A percentile compares a stretch with the other conserved stretches of the same genome.
Evolutionary conservation across 2,113 vertebrate genomes (phyloP).

Genomic region (Neomonachus schauinslandi): DNA sequence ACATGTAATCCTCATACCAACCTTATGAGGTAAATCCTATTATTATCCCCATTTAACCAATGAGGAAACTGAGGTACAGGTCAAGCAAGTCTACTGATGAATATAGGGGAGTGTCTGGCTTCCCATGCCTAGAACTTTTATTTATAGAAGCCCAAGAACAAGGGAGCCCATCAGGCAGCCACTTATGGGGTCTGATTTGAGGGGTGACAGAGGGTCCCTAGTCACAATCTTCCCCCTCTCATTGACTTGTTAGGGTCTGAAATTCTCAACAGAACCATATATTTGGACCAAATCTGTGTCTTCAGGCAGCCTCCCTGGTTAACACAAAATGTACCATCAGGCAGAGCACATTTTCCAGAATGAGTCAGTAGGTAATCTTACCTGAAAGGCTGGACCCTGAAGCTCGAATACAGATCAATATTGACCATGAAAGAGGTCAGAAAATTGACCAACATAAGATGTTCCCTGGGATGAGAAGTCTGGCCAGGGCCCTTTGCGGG

Average conservation of each 20-base stretch:
- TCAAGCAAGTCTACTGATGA: neutral
- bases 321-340: neutral
- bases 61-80: constrained; percentile 13
- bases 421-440: neutral
- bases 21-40: neutral
- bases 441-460: neutral
- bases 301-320: neutral
- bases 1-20: neutral
- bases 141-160: neutral
- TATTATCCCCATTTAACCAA: neutral
- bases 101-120: neutral
- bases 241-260: neutral
- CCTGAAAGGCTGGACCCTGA: neutral
- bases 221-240: neutral
- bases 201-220: neutral
- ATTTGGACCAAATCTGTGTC: neutral
- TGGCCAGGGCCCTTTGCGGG: neutral
- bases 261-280: neutral
- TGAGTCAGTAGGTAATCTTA: neutral
- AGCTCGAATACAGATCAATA: neutral
- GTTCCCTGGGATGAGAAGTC: neutral
- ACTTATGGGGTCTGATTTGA: neutral
- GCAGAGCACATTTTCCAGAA: constrained; percentile 12
- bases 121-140: neutral
- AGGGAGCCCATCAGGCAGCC: neutral